Evolutionary conservation across 2,113 vertebrate species (phyloP), one percentile per base, ranked within the genome.

Genomic region (Caloenas nicobarica): DNA sequence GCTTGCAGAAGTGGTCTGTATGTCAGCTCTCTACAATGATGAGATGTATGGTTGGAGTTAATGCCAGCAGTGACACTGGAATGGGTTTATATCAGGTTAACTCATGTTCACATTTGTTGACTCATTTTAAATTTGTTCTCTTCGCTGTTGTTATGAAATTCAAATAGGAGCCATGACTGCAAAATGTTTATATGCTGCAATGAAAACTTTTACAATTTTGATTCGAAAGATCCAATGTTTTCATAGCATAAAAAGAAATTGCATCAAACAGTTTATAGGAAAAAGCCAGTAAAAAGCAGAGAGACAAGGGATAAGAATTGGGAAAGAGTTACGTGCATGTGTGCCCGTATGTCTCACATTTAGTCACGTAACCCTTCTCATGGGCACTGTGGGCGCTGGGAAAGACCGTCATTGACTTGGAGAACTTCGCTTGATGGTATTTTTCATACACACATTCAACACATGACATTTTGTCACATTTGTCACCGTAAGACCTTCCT

Each of bases 311-410:
- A 74, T 48, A n/a, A 66, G 46, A 66, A 51, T 12, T 3, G 33
- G 66, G n/a, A 34, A 58, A 40, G 70, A 54, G 51, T 21, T 66
- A 26, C 0, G 0, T 1, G 21, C 0, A 28, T 44, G 38, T 56
- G 38, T 15, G 12, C 40, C 33, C 11, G 0, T 9, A 3, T 0
- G 5, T 60, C 46, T 70, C 82, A 22, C 50, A 23, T 29, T 34
- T 40, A 50, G 51, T 26, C 82, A 71, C 0, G 0, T 3, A 70
- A 66, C 25, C 4, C 25, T 77, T 50, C 71, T 26, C 0, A 1
- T 13, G 60, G 11, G n/a, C 34, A 58, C 65, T 48, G 29, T 2
- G 46, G 66, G n/a, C 40, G 24, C 51, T n/a, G 64, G 25, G 81
- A 28, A 66, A 69, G 71, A 31, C 62, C 79, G 51, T 10, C 69